These are phyloP conservation scores for Pyrrhosoma nymphula DNA, from an alignment of 2,888 invertebrate species.

Conservation along the genomic window DNA sequence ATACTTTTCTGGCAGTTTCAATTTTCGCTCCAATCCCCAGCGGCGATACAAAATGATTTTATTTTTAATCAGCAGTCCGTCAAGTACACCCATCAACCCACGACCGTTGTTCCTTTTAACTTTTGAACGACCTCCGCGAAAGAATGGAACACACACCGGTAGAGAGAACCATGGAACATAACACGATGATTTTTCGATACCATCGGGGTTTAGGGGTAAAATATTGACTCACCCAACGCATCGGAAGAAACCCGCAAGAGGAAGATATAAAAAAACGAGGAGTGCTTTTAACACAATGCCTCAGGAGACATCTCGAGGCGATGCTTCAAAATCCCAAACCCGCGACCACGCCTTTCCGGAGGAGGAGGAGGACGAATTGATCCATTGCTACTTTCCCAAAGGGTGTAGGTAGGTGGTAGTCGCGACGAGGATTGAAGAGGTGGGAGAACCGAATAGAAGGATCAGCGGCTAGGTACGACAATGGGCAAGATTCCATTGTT, in stretches of 20 bases:
- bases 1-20: background rate
- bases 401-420: background rate
- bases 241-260: background rate
- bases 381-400: background rate
- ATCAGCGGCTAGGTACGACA: constrained; percentile 11
- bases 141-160: background rate
- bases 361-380: background rate
- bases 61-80: background rate
- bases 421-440: background rate
- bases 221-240: background rate
- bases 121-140: background rate
- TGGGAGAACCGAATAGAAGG: background rate
- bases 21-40: background rate
- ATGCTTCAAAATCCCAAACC: background rate
- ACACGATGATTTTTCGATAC: constrained; percentile 24
- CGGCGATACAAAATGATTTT: background rate
- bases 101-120: background rate
- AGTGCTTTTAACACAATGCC: constrained; percentile 10
- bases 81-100: background rate
- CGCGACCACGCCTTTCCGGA: constrained; percentile 20
- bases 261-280: background rate
- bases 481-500: constrained; percentile 45
- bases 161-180: background rate
- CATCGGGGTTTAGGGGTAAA: background rate
- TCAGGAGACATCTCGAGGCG: background rate